Conservation (phyloP, 2,113 vertebrate genomes). For the Heteronetta atricapilla region DNA sequence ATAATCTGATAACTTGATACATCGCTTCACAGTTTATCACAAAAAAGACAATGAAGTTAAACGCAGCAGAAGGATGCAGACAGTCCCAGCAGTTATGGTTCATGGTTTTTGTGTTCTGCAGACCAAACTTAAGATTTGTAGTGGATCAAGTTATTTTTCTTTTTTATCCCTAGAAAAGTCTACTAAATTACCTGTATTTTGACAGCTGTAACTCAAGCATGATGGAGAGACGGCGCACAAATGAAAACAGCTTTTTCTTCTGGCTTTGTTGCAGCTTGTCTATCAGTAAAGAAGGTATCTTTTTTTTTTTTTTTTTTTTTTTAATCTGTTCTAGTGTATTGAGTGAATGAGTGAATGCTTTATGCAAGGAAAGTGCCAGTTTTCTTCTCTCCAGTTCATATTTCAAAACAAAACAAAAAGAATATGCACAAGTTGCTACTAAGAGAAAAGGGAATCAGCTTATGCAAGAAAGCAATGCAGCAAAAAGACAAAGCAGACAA, state of each 20-base stretch:
- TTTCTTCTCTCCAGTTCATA: background rate
- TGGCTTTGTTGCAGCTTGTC: background rate
- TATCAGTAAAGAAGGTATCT: background rate
- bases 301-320: background rate
- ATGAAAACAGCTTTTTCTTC: conserved; percentile 14
- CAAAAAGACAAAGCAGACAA: background rate
- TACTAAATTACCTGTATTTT: conserved; percentile 7
- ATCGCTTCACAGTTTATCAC: conserved; percentile 14
- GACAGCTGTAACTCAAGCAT: conserved; percentile 15
- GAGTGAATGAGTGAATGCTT: background rate
- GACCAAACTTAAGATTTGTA: background rate
- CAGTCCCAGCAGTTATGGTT: background rate
- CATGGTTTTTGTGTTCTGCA: background rate
- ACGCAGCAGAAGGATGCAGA: conserved; percentile 5
- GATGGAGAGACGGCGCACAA: background rate
- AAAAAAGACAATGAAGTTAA: conserved; percentile 17
- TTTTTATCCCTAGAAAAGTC: background rate
- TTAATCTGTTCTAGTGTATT: background rate
- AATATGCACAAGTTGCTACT: background rate
- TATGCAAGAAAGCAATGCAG: background rate
- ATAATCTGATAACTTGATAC: conserved; percentile 34
- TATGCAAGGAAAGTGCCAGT: background rate
- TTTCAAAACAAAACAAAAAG: background rate
- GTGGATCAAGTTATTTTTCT: background rate
- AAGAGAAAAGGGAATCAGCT: background rate